A percentile compares a stretch with the other conserved stretches of the same genome.
Evolutionary conservation across 1,140 invertebrate species (phyloP).

Genomic region (Drosophila sulfurigaster): DNA sequence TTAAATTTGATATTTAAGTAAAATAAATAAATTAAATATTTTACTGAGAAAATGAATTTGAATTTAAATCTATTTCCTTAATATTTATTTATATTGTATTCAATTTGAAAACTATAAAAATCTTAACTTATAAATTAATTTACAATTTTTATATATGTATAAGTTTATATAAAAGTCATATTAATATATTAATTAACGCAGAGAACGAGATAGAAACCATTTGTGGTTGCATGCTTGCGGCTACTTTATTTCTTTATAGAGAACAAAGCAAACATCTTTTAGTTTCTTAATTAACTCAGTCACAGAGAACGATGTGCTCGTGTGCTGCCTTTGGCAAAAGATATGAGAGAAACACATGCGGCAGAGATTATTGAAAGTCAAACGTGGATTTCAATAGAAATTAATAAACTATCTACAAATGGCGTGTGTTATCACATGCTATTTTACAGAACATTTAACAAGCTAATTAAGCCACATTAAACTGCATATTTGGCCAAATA

Average conservation of each 20-base stretch:
- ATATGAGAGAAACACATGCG: background rate
- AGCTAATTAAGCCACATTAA: conserved; percentile 5
- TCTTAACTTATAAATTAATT: too few relatives aligned
- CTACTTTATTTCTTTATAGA: background rate
- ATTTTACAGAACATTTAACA: conserved; percentile 1
- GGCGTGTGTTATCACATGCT: background rate
- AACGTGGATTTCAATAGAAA: background rate
- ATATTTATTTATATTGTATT: too few relatives aligned
- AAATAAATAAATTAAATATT: too few relatives aligned
- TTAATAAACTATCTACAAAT: background rate
- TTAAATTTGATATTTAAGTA: too few relatives aligned
- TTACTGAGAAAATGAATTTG: too few relatives aligned
- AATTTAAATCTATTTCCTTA: too few relatives aligned
- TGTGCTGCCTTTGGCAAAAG: background rate
- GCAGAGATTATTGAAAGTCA: background rate
- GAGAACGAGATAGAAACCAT: background rate
- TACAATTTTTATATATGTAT: too few relatives aligned
- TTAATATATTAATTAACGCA: too few relatives aligned
- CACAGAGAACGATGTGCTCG: background rate
- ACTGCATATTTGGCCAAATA: background rate
- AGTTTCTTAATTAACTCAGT: background rate
- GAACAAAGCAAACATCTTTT: background rate
- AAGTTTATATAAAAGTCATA: too few relatives aligned
- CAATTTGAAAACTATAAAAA: too few relatives aligned
- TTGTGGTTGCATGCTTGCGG: background rate